Evolutionary conservation across 2,797 vertebrate species (phyloP), one percentile per base, ranked within the genome.

Genomic region (Malacoraja senta): DNA sequence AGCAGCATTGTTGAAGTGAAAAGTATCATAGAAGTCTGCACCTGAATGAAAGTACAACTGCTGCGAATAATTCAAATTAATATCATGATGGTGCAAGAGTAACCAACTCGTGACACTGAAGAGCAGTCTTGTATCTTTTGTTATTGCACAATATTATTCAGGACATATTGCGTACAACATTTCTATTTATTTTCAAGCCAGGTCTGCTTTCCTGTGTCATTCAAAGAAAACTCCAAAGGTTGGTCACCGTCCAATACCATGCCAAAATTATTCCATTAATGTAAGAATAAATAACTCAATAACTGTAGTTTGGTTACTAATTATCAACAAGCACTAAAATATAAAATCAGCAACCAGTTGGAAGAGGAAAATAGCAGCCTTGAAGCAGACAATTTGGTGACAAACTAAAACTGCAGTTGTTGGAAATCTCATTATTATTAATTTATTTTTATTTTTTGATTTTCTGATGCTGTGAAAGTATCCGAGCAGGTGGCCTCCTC

Each of bases 391-490:
- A 65, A 24, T 29, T 81, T 44, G 24, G 38, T 44, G 44, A 19
- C 21, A 21, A 74, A 0, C 71, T 21, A 74, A 74, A 74, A 74
- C 71, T 74, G 71, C 71, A 74, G 71, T 24, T 74, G 71, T 21
- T 74, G 71, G 6, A 6, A 74, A 74, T 74, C 71, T 7, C 53
- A 84, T 21, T 83, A 63, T 19, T 68, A 65, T 68, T 24, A 21
- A 68, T 32, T 68, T 90, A 32, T 68, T 32, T 35, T 90, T 90
- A n/a, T 71, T 65, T 90, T 90, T 90, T 68, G 63, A n/a, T 65
- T 9, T 68, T 71, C 63, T 65, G 13, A 17, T 68, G n/a, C n/a
- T 32, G 19, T 90, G 86, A 61, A 38, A 24, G 53, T 3, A 13
- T 12, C 12, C 1, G 15, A 63, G 81, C 53, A 61, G 21, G 63